Conservation (phyloP, 2,797 vertebrate species). For the Pipistrellus nathusii region DNA sequence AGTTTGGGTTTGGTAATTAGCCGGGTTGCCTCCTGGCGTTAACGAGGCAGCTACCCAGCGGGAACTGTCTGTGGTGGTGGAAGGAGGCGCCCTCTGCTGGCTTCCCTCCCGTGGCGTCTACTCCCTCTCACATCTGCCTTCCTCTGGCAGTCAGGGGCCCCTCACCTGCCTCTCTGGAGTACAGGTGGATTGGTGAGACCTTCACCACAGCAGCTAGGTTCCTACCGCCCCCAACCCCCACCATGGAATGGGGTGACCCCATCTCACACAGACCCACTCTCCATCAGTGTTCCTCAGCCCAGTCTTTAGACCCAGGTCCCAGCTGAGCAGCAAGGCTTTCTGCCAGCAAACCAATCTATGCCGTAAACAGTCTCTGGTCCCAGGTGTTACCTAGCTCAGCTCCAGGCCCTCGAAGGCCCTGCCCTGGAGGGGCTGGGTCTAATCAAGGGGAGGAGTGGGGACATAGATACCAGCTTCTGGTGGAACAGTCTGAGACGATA, state of each 20-base stretch:
- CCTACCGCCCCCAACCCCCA: background rate
- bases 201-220: background rate
- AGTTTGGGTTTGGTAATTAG: conserved; percentile 87
- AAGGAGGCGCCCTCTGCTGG: conserved; percentile 26
- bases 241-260: background rate
- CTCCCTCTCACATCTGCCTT: background rate
- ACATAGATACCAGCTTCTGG: background rate
- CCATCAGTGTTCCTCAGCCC: background rate
- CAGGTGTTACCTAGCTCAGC: background rate
- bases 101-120: background rate
- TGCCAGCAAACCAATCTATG: background rate
- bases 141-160: background rate
- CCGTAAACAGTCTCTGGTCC: background rate
- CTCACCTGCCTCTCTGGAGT: background rate
- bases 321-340: background rate
- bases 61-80: conserved; percentile 60
- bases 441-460: background rate
- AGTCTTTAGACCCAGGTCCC: background rate
- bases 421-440: background rate
- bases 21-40: conserved; percentile 78
- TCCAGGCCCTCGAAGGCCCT: background rate
- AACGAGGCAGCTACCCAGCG: conserved; percentile 74
- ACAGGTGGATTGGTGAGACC: background rate
- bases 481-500: background rate
- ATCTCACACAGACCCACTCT: background rate